Evolutionary conservation across 2,797 vertebrate genomes (phyloP).

Genomic region (Fundulus diaphanus): DNA sequence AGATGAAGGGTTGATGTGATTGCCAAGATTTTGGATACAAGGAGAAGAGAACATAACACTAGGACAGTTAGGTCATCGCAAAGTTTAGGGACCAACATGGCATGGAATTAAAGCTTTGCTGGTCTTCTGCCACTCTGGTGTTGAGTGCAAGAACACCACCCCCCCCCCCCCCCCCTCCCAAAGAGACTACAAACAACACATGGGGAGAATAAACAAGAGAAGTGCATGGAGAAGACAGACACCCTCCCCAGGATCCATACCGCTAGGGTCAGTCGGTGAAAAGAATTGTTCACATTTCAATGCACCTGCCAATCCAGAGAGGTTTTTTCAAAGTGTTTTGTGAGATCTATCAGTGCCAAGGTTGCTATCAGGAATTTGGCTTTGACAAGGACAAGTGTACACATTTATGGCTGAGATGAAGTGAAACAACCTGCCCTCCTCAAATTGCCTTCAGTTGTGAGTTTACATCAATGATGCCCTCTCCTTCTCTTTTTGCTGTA

Average conservation of each 20-base stretch:
- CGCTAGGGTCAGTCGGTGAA: conserved; percentile 19
- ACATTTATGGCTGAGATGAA: conserved; percentile 59
- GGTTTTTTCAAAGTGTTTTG: conserved; percentile 33
- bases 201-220: not conserved
- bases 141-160: too few species aligned
- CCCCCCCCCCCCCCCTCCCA: too few species aligned
- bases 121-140: too few species aligned
- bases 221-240: not conserved
- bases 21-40: too few species aligned
- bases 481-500: conserved; percentile 38
- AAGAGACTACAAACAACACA: not conserved
- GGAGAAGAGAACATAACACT: too few species aligned
- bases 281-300: conserved; percentile 3
- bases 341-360: conserved; percentile 54
- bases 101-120: too few species aligned
- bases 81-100: too few species aligned
- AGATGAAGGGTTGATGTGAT: too few species aligned
- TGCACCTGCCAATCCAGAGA: conserved; percentile 11
- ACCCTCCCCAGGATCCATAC: not conserved
- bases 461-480: conserved; percentile 65
- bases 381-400: conserved; percentile 38
- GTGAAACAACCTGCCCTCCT: conserved; percentile 56
- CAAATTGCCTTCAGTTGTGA: conserved; percentile 55
- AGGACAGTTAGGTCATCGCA: too few species aligned
- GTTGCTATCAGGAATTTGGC: conserved; percentile 41